These are phyloP conservation scores for Phymatocera aterrima DNA, from an alignment of 2,888 invertebrate genomes.

Conservation along the genomic window DNA sequence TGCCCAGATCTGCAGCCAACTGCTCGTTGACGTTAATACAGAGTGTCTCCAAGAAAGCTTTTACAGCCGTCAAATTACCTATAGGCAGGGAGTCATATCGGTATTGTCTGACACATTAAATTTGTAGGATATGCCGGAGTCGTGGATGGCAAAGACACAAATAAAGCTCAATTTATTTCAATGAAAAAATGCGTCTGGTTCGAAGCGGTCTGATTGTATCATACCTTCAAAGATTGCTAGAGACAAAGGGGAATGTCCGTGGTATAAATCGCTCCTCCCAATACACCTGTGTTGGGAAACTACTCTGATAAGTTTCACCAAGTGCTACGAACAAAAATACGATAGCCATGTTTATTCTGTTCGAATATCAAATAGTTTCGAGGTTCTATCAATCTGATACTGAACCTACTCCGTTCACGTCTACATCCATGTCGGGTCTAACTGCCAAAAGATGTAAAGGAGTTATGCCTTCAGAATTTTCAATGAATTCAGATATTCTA, in stretches of 20 bases:
- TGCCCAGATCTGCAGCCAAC: constrained; percentile 32
- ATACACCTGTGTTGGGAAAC: constrained; percentile 57
- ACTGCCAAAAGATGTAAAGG: constrained; percentile 69
- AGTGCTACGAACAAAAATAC: constrained; percentile 47
- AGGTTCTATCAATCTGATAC: not conserved
- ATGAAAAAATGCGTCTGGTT: too few relatives aligned
- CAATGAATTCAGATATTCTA: constrained; percentile 48
- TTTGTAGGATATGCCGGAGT: not conserved
- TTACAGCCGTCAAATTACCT: constrained; percentile 27
- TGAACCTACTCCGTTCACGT: constrained; percentile 49
- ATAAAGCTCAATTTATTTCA: not conserved
- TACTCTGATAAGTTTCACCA: constrained; percentile 56
- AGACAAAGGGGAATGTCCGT: constrained; percentile 69
- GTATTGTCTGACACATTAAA: not conserved
- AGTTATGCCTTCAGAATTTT: constrained; percentile 65
- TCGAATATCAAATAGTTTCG: not conserved
- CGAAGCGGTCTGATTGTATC: not conserved
- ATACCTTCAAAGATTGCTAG: constrained; percentile 70
- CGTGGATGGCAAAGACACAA: not conserved
- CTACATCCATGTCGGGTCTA: constrained; percentile 65
- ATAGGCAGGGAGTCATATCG: not conserved
- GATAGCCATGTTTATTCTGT: not conserved
- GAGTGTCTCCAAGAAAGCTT: constrained; percentile 9
- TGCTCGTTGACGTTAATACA: constrained; percentile 26
- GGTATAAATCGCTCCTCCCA: constrained; percentile 61